Conservation (phyloP, 2,888 invertebrate genomes). For the Rhyacophila evoluta region DNA sequence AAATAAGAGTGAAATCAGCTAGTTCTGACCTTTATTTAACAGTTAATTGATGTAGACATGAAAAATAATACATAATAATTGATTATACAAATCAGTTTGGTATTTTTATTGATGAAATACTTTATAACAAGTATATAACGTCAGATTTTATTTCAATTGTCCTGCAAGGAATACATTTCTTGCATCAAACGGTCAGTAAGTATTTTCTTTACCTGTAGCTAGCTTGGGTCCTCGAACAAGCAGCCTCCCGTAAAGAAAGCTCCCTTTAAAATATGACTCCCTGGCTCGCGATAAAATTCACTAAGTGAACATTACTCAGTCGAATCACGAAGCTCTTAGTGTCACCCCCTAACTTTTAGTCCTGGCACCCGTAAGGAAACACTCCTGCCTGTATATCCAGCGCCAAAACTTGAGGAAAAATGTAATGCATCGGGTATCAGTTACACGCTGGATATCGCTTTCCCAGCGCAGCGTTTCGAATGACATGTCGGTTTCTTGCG, state of each 20-base stretch:
- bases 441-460: slow-evolving; percentile 26
- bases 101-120: too few species aligned
- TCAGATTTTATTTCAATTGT: too few species aligned
- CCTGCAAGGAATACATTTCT: too few species aligned
- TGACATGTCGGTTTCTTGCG: neutral
- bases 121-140: too few species aligned
- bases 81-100: too few species aligned
- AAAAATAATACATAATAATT: too few species aligned
- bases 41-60: too few species aligned
- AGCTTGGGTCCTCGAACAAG: neutral
- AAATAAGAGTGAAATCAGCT: too few species aligned
- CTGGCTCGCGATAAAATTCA: slow-evolving; percentile 39
- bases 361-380: slow-evolving; percentile 1
- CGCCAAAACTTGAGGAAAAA: slow-evolving; percentile 17
- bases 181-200: neutral
- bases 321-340: slow-evolving; percentile 42
- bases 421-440: slow-evolving; percentile 6
- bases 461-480: slow-evolving; percentile 4
- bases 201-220: neutral
- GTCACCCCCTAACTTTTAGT: slow-evolving; percentile 31
- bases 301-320: slow-evolving; percentile 47
- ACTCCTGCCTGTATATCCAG: neutral
- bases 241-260: slow-evolving; percentile 25
- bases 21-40: too few species aligned
- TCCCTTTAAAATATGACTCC: slow-evolving; percentile 47